Evolutionary conservation across 2,797 vertebrate species (phyloP).

Genomic region (Neosilurus mollespiculum): DNA sequence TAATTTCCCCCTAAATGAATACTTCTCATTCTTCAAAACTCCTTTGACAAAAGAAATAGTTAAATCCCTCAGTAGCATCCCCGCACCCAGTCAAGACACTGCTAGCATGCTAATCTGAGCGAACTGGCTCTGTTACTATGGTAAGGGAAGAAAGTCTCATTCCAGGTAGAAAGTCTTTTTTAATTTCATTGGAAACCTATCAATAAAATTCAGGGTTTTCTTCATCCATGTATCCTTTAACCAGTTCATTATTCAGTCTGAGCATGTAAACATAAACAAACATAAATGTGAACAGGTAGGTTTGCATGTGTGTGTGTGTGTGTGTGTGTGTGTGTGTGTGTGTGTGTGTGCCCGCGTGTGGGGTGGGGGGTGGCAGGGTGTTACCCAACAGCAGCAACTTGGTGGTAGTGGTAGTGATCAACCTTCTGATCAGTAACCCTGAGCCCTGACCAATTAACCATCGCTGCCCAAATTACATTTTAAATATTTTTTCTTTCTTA

Average conservation of each 20-base stretch:
- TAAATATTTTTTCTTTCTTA: too few relatives aligned
- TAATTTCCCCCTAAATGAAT: neutral
- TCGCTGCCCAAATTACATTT: too few relatives aligned
- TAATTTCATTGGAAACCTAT: too few relatives aligned
- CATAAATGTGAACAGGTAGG: neutral
- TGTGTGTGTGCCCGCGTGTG: too few relatives aligned
- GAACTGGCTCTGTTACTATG: neutral
- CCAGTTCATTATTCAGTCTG: neutral
- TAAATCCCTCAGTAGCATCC: neutral
- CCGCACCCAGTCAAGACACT: neutral
- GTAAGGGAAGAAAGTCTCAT: too few relatives aligned
- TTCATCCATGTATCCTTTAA: neutral
- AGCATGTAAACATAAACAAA: neutral
- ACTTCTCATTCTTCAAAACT: neutral
- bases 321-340: too few relatives aligned
- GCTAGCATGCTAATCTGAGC: neutral
- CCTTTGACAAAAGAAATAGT: neutral
- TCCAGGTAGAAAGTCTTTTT: too few relatives aligned
- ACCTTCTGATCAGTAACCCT: too few relatives aligned
- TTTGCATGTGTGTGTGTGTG: neutral
- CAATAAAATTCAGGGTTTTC: neutral
- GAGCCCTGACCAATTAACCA: too few relatives aligned
- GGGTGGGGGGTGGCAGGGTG: too few relatives aligned
- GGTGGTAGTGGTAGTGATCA: too few relatives aligned
- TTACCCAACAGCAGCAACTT: too few relatives aligned